phyloP scores from a whole-genome alignment of 2,888 invertebrate genomes.

The Nomada hirtipes region DNA sequence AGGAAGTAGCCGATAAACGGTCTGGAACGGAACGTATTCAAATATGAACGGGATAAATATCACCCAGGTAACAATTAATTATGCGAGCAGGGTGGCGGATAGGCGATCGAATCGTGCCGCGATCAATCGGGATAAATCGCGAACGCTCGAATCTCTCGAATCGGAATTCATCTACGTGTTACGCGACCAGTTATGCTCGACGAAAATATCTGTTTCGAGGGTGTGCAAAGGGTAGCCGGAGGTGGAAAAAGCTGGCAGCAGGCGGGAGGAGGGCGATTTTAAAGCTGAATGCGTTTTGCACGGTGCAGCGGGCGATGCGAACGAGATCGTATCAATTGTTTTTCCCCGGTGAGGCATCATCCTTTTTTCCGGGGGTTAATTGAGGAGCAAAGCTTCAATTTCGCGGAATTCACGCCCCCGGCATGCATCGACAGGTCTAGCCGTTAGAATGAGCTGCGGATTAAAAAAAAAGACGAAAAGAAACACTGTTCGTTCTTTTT shows the following conservation, averaged over 20 bases:
- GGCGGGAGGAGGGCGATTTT: constrained; percentile 64
- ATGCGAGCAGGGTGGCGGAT: background rate
- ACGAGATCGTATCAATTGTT: constrained; percentile 79
- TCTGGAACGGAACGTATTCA: too few species aligned
- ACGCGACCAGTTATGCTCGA: constrained; percentile 37
- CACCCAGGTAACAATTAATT: too few species aligned
- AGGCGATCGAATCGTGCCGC: constrained; percentile 56
- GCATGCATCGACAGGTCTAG: constrained; percentile 43
- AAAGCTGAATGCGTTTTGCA: constrained; percentile 71
- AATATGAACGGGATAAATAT: constrained; percentile 15
- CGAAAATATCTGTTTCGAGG: constrained; percentile 47
- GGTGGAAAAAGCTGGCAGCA: constrained; percentile 40
- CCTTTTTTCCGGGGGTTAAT: constrained; percentile 72
- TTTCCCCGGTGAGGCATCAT: constrained; percentile 72
- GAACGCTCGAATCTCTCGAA: constrained; percentile 72
- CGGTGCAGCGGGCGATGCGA: constrained; percentile 71
- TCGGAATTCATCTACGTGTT: constrained; percentile 72
- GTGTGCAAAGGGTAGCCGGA: constrained; percentile 33
- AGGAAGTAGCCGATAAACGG: too few species aligned
- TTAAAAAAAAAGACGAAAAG: constrained; percentile 19
- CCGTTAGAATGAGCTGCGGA: constrained; percentile 39
- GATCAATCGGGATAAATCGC: constrained; percentile 79
- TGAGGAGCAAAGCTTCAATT: constrained; percentile 70
- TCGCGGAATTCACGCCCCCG: constrained; percentile 68
- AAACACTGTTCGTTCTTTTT: background rate